Evolutionary conservation across 1,140 invertebrate genomes (phyloP).

Genomic region (Drosophila tsacasi): DNA sequence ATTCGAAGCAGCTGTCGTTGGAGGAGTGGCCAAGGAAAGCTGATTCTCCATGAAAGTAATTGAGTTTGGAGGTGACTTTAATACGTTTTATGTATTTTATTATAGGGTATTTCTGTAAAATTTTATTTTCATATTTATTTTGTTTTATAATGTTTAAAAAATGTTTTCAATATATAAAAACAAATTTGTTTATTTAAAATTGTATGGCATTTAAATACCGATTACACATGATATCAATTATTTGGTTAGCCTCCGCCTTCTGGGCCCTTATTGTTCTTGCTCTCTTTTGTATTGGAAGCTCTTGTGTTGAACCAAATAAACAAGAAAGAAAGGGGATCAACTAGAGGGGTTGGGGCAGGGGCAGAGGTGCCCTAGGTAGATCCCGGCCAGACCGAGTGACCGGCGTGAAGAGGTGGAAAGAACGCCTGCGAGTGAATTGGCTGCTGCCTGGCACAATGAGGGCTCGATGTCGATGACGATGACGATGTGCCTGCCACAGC

Average conservation of each 20-base stretch:
- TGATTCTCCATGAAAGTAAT: not conserved
- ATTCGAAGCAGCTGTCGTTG: slow-evolving; percentile 31
- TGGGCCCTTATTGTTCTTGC: slow-evolving; percentile 61
- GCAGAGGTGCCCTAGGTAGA: slow-evolving; percentile 20
- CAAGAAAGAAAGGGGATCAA: slow-evolving; percentile 42
- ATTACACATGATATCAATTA: slow-evolving; percentile 49
- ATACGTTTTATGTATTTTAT: not conserved
- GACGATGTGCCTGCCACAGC: slow-evolving; percentile 28
- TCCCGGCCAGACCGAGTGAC: slow-evolving; percentile 32
- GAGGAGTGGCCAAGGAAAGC: slow-evolving; percentile 1
- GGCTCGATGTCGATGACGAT: slow-evolving; percentile 36
- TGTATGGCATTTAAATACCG: not conserved
- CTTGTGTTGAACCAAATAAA: slow-evolving; percentile 64
- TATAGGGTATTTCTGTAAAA: too few species aligned
- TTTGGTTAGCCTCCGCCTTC: slow-evolving; percentile 37
- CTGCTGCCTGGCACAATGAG: slow-evolving; percentile 52
- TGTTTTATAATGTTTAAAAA: too few species aligned
- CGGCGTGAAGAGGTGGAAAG: slow-evolving; percentile 23
- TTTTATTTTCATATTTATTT: not conserved
- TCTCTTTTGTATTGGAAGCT: slow-evolving; percentile 61
- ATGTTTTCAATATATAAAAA: too few species aligned
- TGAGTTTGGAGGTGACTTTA: not conserved
- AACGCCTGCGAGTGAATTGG: slow-evolving; percentile 70
- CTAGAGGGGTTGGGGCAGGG: slow-evolving; percentile 11
- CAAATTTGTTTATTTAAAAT: not conserved